Evolutionary conservation across 2,113 vertebrate genomes (phyloP), one percentile per base, ranked within the genome.

Genomic region (Chlorocebus sabaeus): DNA sequence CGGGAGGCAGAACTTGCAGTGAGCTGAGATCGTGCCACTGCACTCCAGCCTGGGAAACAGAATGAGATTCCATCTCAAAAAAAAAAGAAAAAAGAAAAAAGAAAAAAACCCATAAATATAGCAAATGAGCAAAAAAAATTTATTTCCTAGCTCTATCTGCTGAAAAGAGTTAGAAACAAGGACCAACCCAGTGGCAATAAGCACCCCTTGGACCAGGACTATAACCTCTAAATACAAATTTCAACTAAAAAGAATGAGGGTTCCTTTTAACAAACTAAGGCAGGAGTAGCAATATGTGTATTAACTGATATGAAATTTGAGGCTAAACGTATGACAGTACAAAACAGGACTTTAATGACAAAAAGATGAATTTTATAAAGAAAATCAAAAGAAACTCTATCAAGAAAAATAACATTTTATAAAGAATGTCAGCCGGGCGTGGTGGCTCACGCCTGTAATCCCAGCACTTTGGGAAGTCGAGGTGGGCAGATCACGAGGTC

Each of bases 261-360:
- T 2, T 38, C 23, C 67, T 45, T 30, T 38, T 7, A 18, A 48
- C 35, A 55, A n/a, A 82, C 10, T 0, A 18, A 67, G 20, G n/a
- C 20, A 9, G 50, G 35, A 75, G n/a, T 6, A 30, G 61, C 32
- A 1, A 27, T 1, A 1, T n/a, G 2, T 2, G 0, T 8, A 2
- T 13, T 7, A 27, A n/a, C 27, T 5, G 80, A n/a, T 18, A 48
- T 27, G 55, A 35, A 27, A 48, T 30, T 35, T 1, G 38, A 91
- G 35, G 86, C 70, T 73, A 38, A 48, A 79, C 9, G 4, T 4
- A 4, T 40, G 11, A 38, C 13, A 55, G n/a, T 25, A 30, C 8
- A 43, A 59, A 82, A 52, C 35, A 27, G 45, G 52, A 59, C 8
- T 27, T 5, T 32, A 59, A 87, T 20, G 27, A 82, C 23, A 70